Base-by-base conservation (phyloP, 1,140 invertebrate species). In the Rhizoglyphus robini region DNA sequence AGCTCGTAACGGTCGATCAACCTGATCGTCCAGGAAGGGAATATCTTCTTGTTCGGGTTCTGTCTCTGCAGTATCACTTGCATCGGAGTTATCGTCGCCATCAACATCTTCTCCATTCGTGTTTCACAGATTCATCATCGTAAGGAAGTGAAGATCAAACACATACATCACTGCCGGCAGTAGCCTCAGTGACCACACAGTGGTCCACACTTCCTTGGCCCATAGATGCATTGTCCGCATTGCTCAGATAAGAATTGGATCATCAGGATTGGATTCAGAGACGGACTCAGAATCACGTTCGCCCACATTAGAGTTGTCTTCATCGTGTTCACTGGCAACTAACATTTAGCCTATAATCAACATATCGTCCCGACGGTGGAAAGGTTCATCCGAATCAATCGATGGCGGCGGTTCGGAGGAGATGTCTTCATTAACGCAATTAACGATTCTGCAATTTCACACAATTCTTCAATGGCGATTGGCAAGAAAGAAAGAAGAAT, bases 371-470 rank as follows among this genome's bases (percentile, higher is more conserved):
- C 36, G 36, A 25, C 51, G 51, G 8, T 25, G 31, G 51, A 32
- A 54, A 8, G 51, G 51, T 8, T 32, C 51, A 54, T 25, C 51
- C 8, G 51, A 25, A 15, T 54, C 51, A 8, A 32, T 54, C 51
- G 23, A 54, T 54, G 23, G 51, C 15, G 51, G 51, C 23, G 51
- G 36, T 41, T 41, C 36, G 8, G 51, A 54, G 51, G 8, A 11
- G 8, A 32, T 32, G 15, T 25, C 51, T 32, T 54, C 51, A 54
- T 25, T 8, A 8, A 23, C 23, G 92, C 87, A 65, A 99, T 88
- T 3, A 98, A 77, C 0, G 95, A 88, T 77, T 97, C 92, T 0
- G 95, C 95, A 11, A 90, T 90, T 77, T 97, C 91, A 69, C 91
- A 92, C 5, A 99, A 76, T 77, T 99, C 94, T 75, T 96, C 90